Evolutionary conservation across 1,140 invertebrate species (phyloP).

Genomic region (Leptinotarsa undecemlineata): DNA sequence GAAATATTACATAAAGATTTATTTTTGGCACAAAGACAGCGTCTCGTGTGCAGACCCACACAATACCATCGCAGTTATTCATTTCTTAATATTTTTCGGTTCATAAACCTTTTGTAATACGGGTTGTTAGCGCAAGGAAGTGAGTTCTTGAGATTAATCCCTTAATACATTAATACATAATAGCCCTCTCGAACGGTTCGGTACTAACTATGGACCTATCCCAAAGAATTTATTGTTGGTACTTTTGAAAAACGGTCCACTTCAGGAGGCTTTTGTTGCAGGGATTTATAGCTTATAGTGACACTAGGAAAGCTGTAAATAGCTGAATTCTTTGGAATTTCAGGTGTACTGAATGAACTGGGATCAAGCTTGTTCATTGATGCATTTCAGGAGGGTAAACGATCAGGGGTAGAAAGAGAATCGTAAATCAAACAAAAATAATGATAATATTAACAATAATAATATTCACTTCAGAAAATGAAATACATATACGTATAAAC

Average conservation of each 20-base stretch:
- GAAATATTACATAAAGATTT: slow-evolving; percentile 18
- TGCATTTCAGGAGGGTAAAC: no score
- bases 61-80: slow-evolving; percentile 8
- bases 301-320: slow-evolving; percentile 11
- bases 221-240: background rate
- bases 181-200: background rate
- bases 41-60: slow-evolving; percentile 6
- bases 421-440: no score
- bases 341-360: background rate
- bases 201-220: background rate
- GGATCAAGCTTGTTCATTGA: background rate
- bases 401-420: no score
- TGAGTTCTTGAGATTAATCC: background rate
- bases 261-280: background rate
- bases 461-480: no score
- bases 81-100: slow-evolving; percentile 14
- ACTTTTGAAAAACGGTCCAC: background rate
- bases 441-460: no score
- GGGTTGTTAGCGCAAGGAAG: slow-evolving; percentile 10
- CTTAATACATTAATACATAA: slow-evolving; percentile 9
- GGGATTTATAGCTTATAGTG: slow-evolving; percentile 9
- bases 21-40: slow-evolving; percentile 16
- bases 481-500: no score
- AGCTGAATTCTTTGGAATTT: background rate
- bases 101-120: slow-evolving; percentile 16